A percentile compares a stretch with the other conserved stretches of the same genome.
These are phyloP conservation scores for Sepioteuthis lessoniana DNA, from an alignment of 2,888 invertebrate genomes.

Conservation along the genomic window DNA sequence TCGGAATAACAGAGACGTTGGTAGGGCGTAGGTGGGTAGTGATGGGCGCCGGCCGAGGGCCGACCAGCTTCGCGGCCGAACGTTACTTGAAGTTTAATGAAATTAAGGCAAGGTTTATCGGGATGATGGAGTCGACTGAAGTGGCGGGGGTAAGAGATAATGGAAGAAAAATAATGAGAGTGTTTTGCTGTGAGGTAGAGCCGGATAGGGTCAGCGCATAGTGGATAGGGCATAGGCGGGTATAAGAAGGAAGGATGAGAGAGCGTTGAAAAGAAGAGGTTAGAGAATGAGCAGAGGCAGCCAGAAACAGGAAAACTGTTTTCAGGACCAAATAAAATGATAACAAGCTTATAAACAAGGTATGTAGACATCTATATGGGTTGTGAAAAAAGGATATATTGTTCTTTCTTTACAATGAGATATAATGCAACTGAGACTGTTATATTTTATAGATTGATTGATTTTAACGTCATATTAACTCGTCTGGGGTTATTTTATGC, in stretches of 20 bases:
- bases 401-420: no score
- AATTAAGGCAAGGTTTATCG: conserved; percentile 23
- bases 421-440: no score
- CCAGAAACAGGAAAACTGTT: background rate
- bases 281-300: background rate
- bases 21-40: background rate
- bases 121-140: background rate
- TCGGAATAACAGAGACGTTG: background rate
- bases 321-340: background rate
- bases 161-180: background rate
- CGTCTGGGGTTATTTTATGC: no score
- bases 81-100: background rate
- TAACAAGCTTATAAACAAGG: background rate
- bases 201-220: background rate
- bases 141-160: background rate
- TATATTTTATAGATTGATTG: no score
- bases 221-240: background rate
- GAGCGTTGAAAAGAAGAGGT: background rate
- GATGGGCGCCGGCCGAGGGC: conserved; percentile 17
- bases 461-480: no score
- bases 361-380: background rate
- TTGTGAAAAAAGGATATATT: no score
- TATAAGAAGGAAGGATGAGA: background rate
- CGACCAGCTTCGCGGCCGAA: background rate
- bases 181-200: background rate